phyloP scores from a whole-genome alignment of 2,888 invertebrate species.

The Meganola albula region DNA sequence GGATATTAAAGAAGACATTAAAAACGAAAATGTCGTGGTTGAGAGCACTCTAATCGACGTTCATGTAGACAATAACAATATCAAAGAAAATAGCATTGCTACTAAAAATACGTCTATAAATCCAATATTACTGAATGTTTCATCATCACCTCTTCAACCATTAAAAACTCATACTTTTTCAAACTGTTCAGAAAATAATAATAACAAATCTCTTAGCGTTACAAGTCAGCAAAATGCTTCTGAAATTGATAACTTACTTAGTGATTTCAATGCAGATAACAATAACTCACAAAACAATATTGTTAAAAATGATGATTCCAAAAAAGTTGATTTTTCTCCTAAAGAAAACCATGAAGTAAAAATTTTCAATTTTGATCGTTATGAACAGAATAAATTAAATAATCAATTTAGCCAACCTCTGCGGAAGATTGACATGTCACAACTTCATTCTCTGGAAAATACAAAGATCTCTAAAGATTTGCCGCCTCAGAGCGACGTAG shows the following conservation, averaged over 20 bases:
- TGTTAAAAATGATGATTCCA: constrained; percentile 27
- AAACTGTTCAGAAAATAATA: constrained; percentile 61
- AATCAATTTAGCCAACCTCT: constrained; percentile 54
- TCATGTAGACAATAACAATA: constrained; percentile 60
- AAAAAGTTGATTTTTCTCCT: constrained; percentile 39
- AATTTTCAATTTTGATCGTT: constrained; percentile 74
- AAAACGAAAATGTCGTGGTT: constrained; percentile 56
- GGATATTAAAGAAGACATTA: constrained; percentile 36
- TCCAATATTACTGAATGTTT: constrained; percentile 64
- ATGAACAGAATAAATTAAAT: constrained; percentile 63
- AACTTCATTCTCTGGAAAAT: constrained; percentile 65
- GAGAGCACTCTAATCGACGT: constrained; percentile 70
- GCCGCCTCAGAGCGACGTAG: constrained; percentile 47
- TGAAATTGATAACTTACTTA: constrained; percentile 61
- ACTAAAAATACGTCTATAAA: constrained; percentile 54
- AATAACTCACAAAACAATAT: constrained; percentile 47
- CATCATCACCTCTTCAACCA: constrained; percentile 69
- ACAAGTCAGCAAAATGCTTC: constrained; percentile 53
- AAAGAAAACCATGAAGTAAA: constrained; percentile 61
- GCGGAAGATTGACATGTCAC: constrained; percentile 68
- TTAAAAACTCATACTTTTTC: constrained; percentile 67
- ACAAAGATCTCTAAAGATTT: constrained; percentile 70
- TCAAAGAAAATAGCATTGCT: constrained; percentile 50
- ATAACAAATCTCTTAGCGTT: constrained; percentile 56
- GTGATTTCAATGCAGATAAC: constrained; percentile 50